These are phyloP conservation scores for Capromys pilorides DNA, from an alignment of 2,797 vertebrate genomes.

Conservation along the genomic window DNA sequence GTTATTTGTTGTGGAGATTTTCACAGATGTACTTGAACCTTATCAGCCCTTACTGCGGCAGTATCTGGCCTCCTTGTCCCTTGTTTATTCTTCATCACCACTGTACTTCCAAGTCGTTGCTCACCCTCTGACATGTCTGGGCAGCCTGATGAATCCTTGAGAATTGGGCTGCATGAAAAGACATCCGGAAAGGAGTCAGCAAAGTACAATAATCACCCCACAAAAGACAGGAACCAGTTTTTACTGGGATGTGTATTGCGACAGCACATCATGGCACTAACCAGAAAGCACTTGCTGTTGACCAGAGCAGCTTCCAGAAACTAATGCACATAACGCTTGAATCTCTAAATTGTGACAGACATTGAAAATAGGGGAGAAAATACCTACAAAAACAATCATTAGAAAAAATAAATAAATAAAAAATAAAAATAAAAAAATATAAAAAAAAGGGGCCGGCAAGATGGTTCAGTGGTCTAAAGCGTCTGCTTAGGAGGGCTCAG, in stretches of 20 bases:
- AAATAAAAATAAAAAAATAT: too few relatives aligned
- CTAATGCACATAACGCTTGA: not conserved
- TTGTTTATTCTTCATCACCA: not conserved
- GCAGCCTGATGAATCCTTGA: not conserved
- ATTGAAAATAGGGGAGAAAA: not conserved
- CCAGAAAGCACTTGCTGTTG: not conserved
- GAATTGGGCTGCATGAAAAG: not conserved
- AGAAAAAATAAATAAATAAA: too few relatives aligned
- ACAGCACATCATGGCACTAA: not conserved
- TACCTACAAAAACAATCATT: constrained; percentile 49
- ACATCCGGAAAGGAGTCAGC: not conserved
- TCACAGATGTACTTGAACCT: not conserved
- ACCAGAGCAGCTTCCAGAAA: not conserved
- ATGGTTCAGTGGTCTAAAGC: too few relatives aligned
- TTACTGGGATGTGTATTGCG: not conserved
- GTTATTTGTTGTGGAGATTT: constrained; percentile 15
- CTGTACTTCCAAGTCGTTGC: not conserved
- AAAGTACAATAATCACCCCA: constrained; percentile 25
- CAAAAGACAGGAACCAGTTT: not conserved
- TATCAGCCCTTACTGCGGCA: constrained; percentile 10
- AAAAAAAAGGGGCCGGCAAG: too few relatives aligned
- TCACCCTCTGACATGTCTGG: not conserved
- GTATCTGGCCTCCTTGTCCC: not conserved
- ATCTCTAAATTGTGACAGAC: not conserved
- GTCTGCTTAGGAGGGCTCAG: too few relatives aligned